Conservation (phyloP, 2,888 invertebrate genomes). For the Leptinotarsa tumamoca region DNA sequence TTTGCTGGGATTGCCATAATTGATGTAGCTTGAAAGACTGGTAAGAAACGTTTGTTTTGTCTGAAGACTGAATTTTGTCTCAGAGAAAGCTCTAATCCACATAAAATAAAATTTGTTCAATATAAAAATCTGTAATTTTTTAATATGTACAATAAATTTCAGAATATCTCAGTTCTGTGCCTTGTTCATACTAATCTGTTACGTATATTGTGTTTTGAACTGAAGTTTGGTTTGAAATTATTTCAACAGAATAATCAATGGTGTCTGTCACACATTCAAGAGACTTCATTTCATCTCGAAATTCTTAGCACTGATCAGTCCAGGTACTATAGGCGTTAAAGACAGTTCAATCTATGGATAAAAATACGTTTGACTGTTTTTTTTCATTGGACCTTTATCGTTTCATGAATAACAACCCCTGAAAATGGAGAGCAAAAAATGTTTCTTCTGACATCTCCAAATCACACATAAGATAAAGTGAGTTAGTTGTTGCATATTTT, state of each 20-base stretch:
- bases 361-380: too few relatives aligned
- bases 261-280: slow-evolving; percentile 25
- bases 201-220: slow-evolving; percentile 45
- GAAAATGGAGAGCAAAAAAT: too few relatives aligned
- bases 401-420: too few relatives aligned
- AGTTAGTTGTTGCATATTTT: too few relatives aligned
- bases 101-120: slow-evolving; percentile 33
- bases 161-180: slow-evolving; percentile 45
- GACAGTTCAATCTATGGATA: too few relatives aligned
- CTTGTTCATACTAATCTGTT: slow-evolving; percentile 40
- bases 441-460: too few relatives aligned
- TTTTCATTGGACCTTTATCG: too few relatives aligned
- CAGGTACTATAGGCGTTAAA: too few relatives aligned
- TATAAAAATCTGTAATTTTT: slow-evolving; percentile 42
- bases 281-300: slow-evolving; percentile 6
- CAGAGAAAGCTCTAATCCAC: slow-evolving; percentile 33
- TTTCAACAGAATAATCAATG: slow-evolving; percentile 25
- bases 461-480: too few relatives aligned
- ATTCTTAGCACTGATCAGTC: too few relatives aligned
- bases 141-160: slow-evolving; percentile 40
- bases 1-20: slow-evolving; percentile 5
- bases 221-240: slow-evolving; percentile 30
- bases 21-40: not conserved
- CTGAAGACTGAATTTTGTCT: slow-evolving; percentile 15
- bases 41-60: slow-evolving; percentile 17